phyloP scores from a whole-genome alignment of 35 echinoderm and acorn worm genomes.

The Lytechinus pictus region DNA sequence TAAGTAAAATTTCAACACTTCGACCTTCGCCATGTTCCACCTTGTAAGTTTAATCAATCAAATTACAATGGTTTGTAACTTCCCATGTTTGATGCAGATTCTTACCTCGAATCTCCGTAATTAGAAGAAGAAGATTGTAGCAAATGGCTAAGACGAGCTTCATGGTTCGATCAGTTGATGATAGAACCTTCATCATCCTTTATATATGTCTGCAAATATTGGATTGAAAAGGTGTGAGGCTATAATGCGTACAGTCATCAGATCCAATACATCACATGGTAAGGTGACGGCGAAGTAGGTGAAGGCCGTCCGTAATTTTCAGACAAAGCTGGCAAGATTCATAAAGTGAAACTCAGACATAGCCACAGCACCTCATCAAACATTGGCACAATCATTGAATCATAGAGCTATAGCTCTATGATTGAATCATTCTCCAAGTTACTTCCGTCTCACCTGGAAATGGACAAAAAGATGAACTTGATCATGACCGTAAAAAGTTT shows the following conservation, averaged over 20 bases:
- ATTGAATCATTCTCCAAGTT: not conserved
- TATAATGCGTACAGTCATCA: not conserved
- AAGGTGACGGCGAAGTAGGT: not conserved
- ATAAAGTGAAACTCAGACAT: not conserved
- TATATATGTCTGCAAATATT: not conserved
- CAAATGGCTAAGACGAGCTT: not conserved
- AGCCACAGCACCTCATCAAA: not conserved
- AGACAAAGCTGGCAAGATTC: not conserved
- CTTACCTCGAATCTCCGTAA: not conserved
- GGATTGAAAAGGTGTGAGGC: not conserved
- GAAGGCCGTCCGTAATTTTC: not conserved
- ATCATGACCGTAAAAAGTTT: not conserved
- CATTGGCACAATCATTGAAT: not conserved
- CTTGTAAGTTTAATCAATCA: not conserved
- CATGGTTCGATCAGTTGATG: not conserved
- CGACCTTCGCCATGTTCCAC: no score
- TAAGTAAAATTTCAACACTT: not conserved
- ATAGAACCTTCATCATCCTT: not conserved
- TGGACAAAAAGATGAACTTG: not conserved
- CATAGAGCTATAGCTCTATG: no score
- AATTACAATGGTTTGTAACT: not conserved
- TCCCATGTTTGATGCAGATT: not conserved
- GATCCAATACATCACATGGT: not conserved
- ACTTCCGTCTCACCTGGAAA: not conserved
- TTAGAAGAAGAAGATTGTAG: not conserved